phyloP scores from a whole-genome alignment of 35 echinoderm and acorn worm species.

The Ophioderma brevispina region DNA sequence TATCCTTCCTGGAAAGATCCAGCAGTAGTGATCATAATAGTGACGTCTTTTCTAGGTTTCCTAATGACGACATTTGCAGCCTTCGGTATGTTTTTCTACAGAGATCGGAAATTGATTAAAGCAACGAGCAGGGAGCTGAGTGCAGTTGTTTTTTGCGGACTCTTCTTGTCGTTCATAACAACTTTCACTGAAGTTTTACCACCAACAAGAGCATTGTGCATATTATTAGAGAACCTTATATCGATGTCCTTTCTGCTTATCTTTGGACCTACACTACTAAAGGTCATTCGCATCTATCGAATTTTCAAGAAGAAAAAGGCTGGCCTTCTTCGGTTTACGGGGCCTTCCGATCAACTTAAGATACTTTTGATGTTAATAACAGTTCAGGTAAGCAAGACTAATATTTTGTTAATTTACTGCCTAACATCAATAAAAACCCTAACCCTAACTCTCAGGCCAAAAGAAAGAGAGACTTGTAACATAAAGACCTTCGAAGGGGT shows the following conservation, averaged over 20 bases:
- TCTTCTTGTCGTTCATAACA: background rate
- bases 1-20: background rate
- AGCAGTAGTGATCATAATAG: background rate
- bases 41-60: background rate
- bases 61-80: background rate
- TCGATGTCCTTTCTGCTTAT: background rate
- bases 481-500: too few species aligned
- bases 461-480: too few species aligned
- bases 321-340: background rate
- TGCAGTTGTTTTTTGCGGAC: background rate
- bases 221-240: background rate
- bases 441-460: too few species aligned
- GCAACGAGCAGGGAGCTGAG: slow-evolving; percentile 14
- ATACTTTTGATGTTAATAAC: background rate
- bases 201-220: background rate
- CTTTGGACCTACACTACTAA: background rate
- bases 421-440: too few species aligned
- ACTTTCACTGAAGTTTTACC: background rate
- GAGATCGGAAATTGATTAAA: slow-evolving; percentile 12
- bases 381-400: background rate
- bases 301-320: slow-evolving; percentile 3
- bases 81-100: background rate
- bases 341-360: background rate
- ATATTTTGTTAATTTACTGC: too few species aligned
- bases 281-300: slow-evolving; percentile 24